phyloP scores from a whole-genome alignment of 1,140 invertebrate genomes.

The Drosophila elegans region DNA sequence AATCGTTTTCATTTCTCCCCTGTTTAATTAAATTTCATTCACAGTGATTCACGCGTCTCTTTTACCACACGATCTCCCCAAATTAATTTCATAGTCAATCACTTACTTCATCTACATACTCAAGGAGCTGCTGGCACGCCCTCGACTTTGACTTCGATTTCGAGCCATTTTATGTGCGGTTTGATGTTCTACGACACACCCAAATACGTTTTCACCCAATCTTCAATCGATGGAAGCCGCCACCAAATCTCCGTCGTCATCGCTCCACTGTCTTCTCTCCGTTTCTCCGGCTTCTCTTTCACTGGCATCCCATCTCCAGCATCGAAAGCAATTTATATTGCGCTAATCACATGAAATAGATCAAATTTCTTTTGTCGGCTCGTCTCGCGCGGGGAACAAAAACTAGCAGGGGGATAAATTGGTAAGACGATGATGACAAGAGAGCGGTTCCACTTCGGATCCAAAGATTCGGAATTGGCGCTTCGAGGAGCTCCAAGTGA shows the following conservation, averaged over 20 bases:
- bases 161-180: constrained; percentile 7
- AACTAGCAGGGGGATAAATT: too few relatives aligned
- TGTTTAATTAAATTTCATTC: not conserved
- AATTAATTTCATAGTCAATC: constrained; percentile 11
- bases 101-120: constrained; percentile 10
- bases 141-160: constrained; percentile 7
- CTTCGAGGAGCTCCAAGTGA: constrained; percentile 24
- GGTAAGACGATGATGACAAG: constrained; percentile 17
- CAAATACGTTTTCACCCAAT: constrained; percentile 73
- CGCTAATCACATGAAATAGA: constrained; percentile 79
- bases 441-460: constrained; percentile 18
- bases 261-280: constrained; percentile 21
- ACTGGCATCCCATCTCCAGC: constrained; percentile 1
- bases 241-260: constrained; percentile 33
- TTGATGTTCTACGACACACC: constrained; percentile 51
- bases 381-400: not conserved
- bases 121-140: constrained; percentile 18
- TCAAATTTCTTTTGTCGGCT: constrained; percentile 76
- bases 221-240: constrained; percentile 62
- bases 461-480: constrained; percentile 24
- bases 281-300: constrained; percentile 1
- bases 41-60: not conserved
- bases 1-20: not conserved
- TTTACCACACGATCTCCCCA: not conserved
- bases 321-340: constrained; percentile 71